Conservation (phyloP, 2,797 vertebrate species). For the Neosilurus mollespiculum region DNA sequence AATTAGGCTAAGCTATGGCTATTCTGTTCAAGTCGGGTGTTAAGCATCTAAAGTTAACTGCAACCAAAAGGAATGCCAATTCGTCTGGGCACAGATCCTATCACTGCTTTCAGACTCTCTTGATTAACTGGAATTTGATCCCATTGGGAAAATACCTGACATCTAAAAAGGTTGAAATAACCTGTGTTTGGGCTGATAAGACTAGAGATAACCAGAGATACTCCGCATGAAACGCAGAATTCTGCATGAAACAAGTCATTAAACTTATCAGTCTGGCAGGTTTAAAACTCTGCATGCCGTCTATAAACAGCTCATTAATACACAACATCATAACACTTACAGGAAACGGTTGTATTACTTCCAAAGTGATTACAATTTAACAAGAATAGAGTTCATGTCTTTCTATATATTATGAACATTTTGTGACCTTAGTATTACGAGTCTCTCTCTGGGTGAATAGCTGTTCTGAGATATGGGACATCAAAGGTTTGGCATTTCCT, state of each 20-base stretch:
- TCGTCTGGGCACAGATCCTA: constrained; percentile 12
- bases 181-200: constrained; percentile 36
- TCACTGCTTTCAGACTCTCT: constrained; percentile 24
- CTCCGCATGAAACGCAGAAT: constrained; percentile 19
- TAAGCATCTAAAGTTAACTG: constrained; percentile 27
- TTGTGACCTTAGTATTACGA: constrained; percentile 17
- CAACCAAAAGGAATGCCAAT: constrained; percentile 24
- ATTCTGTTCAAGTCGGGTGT: constrained; percentile 35
- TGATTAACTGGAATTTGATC: constrained; percentile 38
- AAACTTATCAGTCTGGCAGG: constrained; percentile 28
- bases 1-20: constrained; percentile 41
- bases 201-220: constrained; percentile 28
- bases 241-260: constrained; percentile 30
- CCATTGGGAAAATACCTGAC: constrained; percentile 29
- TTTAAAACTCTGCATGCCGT: constrained; percentile 18
- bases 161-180: constrained; percentile 32
- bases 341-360: neutral
- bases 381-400: neutral
- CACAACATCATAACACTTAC: constrained; percentile 15
- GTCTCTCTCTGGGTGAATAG: neutral
- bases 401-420: constrained; percentile 1
- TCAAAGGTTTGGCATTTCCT: neutral
- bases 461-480: neutral
- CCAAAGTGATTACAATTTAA: neutral
- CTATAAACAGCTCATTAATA: constrained; percentile 28